Base-by-base conservation (phyloP, 2,113 vertebrate genomes). In the Cheirogaleus medius region DNA sequence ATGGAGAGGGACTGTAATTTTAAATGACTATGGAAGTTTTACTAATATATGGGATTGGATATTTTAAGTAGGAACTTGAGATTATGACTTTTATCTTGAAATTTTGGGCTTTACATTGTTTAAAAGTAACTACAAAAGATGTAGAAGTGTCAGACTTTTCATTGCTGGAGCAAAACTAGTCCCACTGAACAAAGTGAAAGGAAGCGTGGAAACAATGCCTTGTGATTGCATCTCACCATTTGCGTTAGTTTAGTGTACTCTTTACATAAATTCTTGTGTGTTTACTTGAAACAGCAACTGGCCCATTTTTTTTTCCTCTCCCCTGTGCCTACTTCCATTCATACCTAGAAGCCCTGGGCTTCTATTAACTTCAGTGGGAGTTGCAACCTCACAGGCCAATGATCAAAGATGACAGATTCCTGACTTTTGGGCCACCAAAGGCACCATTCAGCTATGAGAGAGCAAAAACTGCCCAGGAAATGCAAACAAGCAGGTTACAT, bases 11-110 rank as follows among this genome's bases (percentile, higher is more conserved):
- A 60, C 8, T 44, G 23, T 71, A 95, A 71, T 11, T 86, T 69
- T 69, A 91, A 89, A 39, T 20, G 13, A 85, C 60, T 96, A 89
- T 92, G 34, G 17, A 95, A 86, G 49, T 58, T 64, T 86, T 92
- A n/a, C 15, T 76, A 63, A 60, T 71, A 47, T 23, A 60, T 39
- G 58, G 8, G 15, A 54, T 58, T 74, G n/a, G 21, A 21, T 23
- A 94, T 94, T 86, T 94, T 56, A 85, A 94, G 37, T 71, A 95
- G 39, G 32, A 82, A 94, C 29, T 86, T 92, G 73, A 89, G 42
- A 94, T 90, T 81, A 82, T 66, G 18, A 87, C 39, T 87, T 90
- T 23, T 54, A 12, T 95, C 34, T 78, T 95, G 27, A 94, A 92
- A 97, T 94, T 82, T 64, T n/a, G 77, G 1, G 27, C 3, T 90